phyloP scores from a whole-genome alignment of 2,888 invertebrate genomes.

The Calliphora vomitoria region DNA sequence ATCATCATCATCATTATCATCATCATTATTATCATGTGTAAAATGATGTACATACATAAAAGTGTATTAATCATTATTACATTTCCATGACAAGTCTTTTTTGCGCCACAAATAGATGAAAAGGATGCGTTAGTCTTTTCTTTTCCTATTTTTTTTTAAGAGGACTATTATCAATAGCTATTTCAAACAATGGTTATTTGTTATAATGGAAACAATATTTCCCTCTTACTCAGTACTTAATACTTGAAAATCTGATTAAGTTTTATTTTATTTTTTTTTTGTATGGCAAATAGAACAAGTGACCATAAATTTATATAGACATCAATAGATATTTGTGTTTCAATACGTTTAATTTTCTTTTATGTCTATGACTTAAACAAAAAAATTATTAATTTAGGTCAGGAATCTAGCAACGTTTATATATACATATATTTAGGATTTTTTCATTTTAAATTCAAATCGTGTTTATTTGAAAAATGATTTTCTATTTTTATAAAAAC shows the following conservation, averaged over 20 bases:
- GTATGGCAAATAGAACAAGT: not conserved
- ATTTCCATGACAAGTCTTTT: constrained; percentile 29
- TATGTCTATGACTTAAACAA: not conserved
- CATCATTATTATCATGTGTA: constrained; percentile 13
- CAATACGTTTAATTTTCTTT: not conserved
- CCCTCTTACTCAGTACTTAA: not conserved
- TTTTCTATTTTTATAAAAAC: constrained; percentile 12
- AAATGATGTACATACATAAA: constrained; percentile 37
- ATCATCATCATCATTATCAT: constrained; percentile 12
- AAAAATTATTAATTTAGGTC: constrained; percentile 66
- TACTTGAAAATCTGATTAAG: constrained; percentile 11
- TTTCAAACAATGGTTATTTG: constrained; percentile 21
- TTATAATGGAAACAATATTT: not conserved
- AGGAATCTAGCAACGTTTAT: constrained; percentile 33
- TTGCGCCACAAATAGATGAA: constrained; percentile 63
- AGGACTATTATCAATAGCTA: constrained; percentile 4
- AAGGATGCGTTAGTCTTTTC: constrained; percentile 53
- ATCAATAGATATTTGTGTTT: not conserved
- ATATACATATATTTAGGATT: not conserved
- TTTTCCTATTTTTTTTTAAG: not conserved
- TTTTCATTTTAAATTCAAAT: not conserved
- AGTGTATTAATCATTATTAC: constrained; percentile 38
- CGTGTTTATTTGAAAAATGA: not conserved
- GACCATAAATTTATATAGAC: not conserved
- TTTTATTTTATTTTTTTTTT: not conserved